Percentiles rank a stretch among this genome's conserved stretches.
These are phyloP conservation scores for Epizoanthus illoricatus DNA, from an alignment of 92 coral and sea anemone genomes.

Conservation along the genomic window DNA sequence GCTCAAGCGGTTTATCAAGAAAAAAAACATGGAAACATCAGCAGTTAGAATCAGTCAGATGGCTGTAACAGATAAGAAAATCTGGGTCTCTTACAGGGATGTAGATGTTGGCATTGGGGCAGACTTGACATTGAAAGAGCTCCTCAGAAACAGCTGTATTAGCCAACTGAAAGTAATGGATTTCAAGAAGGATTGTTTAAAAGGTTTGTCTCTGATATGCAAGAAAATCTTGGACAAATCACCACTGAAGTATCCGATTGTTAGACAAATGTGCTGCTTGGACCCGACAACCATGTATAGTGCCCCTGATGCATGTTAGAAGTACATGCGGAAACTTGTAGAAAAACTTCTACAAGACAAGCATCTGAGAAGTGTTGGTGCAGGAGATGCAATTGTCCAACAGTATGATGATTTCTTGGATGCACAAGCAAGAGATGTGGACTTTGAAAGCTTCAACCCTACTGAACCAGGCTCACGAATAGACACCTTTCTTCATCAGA, in stretches of 20 bases:
- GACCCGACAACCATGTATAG: slow-evolving; percentile 27
- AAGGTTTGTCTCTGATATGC: neutral
- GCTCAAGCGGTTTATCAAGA: slow-evolving; percentile 32
- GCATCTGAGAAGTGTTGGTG: slow-evolving; percentile 27
- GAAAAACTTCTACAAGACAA: slow-evolving; percentile 3
- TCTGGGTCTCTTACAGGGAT: slow-evolving; percentile 15
- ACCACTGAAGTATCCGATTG: slow-evolving; percentile 33
- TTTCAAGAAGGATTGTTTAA: neutral
- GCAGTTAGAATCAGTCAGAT: slow-evolving; percentile 26
- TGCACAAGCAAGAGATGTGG: slow-evolving; percentile 6
- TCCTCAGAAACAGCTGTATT: slow-evolving; percentile 10
- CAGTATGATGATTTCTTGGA: slow-evolving; percentile 35
- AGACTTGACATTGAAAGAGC: slow-evolving; percentile 7
- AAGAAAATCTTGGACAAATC: slow-evolving; percentile 27
- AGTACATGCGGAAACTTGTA: slow-evolving; percentile 6
- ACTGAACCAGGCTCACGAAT: neutral
- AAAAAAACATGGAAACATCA: slow-evolving; percentile 32
- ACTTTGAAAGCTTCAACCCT: slow-evolving; percentile 6
- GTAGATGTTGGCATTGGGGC: slow-evolving; percentile 35
- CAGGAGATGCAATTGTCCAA: slow-evolving; percentile 13
- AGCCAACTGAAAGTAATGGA: slow-evolving; percentile 22
- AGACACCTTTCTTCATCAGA: slow-evolving; percentile 7
- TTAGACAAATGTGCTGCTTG: slow-evolving; percentile 25
- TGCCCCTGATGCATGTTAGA: neutral
- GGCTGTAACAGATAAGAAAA: slow-evolving; percentile 31